Base-by-base conservation (phyloP, 2,888 invertebrate species). In the Synergus itoensis region DNA sequence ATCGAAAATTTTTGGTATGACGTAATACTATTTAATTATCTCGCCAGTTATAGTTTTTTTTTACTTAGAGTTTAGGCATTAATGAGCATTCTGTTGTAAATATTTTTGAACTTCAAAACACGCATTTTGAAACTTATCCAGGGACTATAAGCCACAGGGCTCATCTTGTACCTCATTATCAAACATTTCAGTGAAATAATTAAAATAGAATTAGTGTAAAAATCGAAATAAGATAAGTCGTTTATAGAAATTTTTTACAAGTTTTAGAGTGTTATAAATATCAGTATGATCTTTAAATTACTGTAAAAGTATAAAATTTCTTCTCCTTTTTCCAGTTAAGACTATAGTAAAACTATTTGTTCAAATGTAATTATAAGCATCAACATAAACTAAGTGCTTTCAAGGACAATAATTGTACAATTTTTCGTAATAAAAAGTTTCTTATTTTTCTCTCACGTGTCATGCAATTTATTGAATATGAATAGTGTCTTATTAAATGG, bases 1-100 rank as follows among this genome's bases (percentile, higher is more conserved):
- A 12, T 89, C 89, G 18, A 80, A 88, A 73, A 41, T 93, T 57
- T 81, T 88, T 7, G n/a, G 28, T 16, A 28, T 73, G 28, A 53
- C 73, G 45, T 73, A 21, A 11, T 14, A 48, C 4, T 21, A 60
- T 60, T 21, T 12, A 60, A 4, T 60, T 60, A n/a, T n/a, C 12
- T 12, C 21, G 4, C 12, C 21, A 21, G 11, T 21, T 60, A 4
- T 28, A 28, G 28, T n/a, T 21, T 12, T 8, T 60, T 60, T 11
- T 18, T 21, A 21, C 21, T n/a, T 21, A 18, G 21, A 60, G 11
- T 18, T 60, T 12, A 21, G 11, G 60, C 4, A n/a, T 9, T 8
- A 60, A 60, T 60, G 8, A 60, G 11, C n/a, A 11, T 4, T 21
- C 18, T 21, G 18, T 60, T 60, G 60, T 60, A 21, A 60, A 60